Percentiles rank a stretch among this genome's conserved stretches.
phyloP scores from a whole-genome alignment of 2,888 invertebrate species.

The Parnassius glacialis region DNA sequence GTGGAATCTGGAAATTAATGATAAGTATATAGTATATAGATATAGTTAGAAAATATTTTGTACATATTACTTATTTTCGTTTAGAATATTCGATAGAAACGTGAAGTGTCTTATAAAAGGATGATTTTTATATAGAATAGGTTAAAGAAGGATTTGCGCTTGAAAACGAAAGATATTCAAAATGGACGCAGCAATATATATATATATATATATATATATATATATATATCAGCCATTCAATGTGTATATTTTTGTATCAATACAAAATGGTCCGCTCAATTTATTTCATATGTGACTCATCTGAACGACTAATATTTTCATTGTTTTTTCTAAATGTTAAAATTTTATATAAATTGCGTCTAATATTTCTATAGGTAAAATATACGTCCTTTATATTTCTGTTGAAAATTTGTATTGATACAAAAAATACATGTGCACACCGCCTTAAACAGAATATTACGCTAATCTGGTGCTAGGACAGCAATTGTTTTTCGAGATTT shows the following conservation, averaged over 20 bases:
- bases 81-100: constrained; percentile 12
- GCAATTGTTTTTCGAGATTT: constrained; percentile 16
- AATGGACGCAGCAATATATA: constrained; percentile 6
- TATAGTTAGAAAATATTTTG: constrained; percentile 15
- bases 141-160: constrained; percentile 10
- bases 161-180: constrained; percentile 8
- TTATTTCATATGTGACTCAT: too few relatives aligned
- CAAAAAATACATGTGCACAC: background rate
- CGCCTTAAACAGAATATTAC: constrained; percentile 19
- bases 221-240: background rate
- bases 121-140: constrained; percentile 21
- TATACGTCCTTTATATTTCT: background rate
- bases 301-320: too few relatives aligned
- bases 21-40: background rate
- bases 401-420: constrained; percentile 2
- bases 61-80: constrained; percentile 20
- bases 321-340: too few relatives aligned
- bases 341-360: too few relatives aligned
- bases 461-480: constrained; percentile 23
- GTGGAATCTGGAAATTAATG: background rate
- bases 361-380: too few relatives aligned
- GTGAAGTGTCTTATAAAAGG: constrained; percentile 2
- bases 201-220: too few relatives aligned
- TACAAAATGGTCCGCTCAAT: background rate
- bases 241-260: constrained; percentile 5